Conservation (phyloP, 1,140 invertebrate species). For the Riptortus pedestris region DNA sequence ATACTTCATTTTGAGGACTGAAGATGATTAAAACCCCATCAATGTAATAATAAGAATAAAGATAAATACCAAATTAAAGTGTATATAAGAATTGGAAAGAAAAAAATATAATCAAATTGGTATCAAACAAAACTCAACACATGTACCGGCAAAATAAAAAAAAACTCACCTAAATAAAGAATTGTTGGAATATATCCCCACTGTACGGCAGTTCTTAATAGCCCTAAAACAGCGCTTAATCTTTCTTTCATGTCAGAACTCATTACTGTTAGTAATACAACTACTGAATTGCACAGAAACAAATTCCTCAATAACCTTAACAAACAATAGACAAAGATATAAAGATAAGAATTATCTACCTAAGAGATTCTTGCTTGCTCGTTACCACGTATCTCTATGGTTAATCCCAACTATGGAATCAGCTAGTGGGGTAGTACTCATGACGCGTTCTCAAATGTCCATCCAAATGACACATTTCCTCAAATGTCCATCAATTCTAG, state of each 20-base stretch:
- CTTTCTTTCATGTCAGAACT: constrained; percentile 8
- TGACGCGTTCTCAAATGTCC: too few species aligned
- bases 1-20: too few species aligned
- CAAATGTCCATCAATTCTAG: too few species aligned
- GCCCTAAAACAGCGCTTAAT: constrained; percentile 1
- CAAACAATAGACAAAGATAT: background rate
- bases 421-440: too few species aligned
- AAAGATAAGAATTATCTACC: background rate
- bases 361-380: background rate
- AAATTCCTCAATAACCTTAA: background rate
- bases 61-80: too few species aligned
- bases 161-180: constrained; percentile 23
- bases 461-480: too few species aligned
- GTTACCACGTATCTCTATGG: background rate
- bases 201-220: constrained; percentile 16
- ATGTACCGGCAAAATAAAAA: too few species aligned
- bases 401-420: background rate
- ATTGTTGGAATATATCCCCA: constrained; percentile 22
- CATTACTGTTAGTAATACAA: background rate
- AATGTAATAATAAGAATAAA: too few species aligned
- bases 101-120: background rate
- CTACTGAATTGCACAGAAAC: background rate
- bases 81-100: background rate
- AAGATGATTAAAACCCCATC: too few species aligned
- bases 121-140: background rate